Percentiles rank a stretch among this genome's conserved stretches.
Conservation (phyloP, 2,113 vertebrate species). For the Trogon melanurus region DNA sequence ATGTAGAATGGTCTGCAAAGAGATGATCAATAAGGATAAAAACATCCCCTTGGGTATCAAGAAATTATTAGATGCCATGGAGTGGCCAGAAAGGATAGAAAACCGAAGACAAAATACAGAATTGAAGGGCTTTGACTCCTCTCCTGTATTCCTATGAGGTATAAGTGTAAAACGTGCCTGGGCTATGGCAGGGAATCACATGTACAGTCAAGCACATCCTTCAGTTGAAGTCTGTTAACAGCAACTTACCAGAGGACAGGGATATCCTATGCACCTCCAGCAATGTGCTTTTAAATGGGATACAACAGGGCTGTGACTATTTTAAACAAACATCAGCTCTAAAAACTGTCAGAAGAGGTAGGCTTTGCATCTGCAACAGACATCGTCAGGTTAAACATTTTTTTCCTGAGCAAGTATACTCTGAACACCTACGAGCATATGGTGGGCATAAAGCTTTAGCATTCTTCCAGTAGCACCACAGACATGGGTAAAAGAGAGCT, state of each 20-base stretch:
- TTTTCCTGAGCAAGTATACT: not conserved
- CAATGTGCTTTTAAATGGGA: not conserved
- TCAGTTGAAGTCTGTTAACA: not conserved
- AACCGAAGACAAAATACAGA: not conserved
- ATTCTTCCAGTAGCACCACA: slow-evolving; percentile 50
- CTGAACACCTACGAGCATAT: slow-evolving; percentile 26
- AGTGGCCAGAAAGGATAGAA: not conserved
- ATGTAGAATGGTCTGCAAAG: not conserved
- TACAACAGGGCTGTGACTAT: not conserved
- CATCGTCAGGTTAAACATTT: not conserved
- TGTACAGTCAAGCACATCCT: not conserved
- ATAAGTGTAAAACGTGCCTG: not conserved
- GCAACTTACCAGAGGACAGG: not conserved
- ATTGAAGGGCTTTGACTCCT: slow-evolving; percentile 15
- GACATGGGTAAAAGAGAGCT: not conserved
- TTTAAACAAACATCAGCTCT: slow-evolving; percentile 17
- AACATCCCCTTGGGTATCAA: not conserved
- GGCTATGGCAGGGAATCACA: not conserved
- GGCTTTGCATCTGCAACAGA: slow-evolving; percentile 1
- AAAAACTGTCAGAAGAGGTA: not conserved
- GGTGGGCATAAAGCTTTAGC: slow-evolving; percentile 31
- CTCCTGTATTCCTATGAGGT: not conserved
- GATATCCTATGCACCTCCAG: slow-evolving; percentile 18
- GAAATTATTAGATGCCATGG: not conserved
- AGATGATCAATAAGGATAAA: not conserved